Percentiles rank a stretch among this genome's conserved stretches.
These are phyloP conservation scores for Seladonia tumulorum DNA, from an alignment of 2,888 invertebrate genomes.

Conservation along the genomic window DNA sequence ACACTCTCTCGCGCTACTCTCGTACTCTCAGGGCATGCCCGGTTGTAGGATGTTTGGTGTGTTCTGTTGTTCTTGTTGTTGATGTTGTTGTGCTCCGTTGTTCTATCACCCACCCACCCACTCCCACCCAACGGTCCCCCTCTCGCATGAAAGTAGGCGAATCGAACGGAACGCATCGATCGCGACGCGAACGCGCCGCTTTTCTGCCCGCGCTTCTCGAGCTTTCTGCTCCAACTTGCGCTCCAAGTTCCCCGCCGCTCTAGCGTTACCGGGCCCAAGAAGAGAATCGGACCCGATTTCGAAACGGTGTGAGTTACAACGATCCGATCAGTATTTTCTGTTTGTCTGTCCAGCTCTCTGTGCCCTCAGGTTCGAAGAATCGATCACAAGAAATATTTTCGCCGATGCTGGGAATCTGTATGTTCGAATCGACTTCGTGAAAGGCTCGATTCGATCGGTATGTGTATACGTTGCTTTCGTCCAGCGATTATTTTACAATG, in stretches of 20 bases:
- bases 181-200: constrained; percentile 5
- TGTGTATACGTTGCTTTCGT: not conserved
- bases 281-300: not conserved
- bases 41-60: constrained; percentile 83
- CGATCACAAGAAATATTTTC: too few species aligned
- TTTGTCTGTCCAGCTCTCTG: too few species aligned
- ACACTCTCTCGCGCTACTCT: constrained; percentile 76
- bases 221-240: constrained; percentile 1
- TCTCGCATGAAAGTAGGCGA: constrained; percentile 6
- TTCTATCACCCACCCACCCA: not conserved
- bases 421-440: not conserved
- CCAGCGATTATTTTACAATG: not conserved
- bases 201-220: not conserved
- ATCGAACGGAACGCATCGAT: constrained; percentile 2
- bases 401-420: too few species aligned
- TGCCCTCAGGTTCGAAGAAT: too few species aligned
- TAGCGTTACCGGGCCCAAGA: not conserved
- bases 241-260: not conserved
- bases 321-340: too few species aligned
- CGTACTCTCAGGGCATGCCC: constrained; percentile 84
- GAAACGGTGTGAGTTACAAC: too few species aligned
- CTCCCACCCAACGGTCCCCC: too few species aligned
- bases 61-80: constrained; percentile 66
- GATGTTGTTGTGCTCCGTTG: constrained; percentile 39
- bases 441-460: too few species aligned